These are phyloP conservation scores for Larimichthys crocea DNA, from an alignment of 2,113 vertebrate genomes.

Conservation along the genomic window DNA sequence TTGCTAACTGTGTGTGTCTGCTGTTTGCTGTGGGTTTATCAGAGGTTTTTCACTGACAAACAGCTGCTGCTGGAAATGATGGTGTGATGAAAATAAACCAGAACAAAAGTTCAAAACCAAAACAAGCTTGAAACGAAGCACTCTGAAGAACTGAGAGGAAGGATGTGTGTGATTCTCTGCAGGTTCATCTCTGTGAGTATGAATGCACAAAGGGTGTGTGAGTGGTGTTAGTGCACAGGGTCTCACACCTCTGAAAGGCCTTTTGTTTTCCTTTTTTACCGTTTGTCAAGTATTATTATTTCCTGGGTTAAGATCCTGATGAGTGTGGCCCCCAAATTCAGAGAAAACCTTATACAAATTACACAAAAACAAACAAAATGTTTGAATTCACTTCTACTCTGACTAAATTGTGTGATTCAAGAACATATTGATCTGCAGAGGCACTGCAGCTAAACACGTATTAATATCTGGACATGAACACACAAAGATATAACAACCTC, in stretches of 20 bases:
- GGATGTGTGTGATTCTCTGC: too few relatives aligned
- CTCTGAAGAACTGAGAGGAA: too few relatives aligned
- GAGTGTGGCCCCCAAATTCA: not conserved
- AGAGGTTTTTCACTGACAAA: too few relatives aligned
- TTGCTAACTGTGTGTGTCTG: not conserved
- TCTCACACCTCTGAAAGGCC: too few relatives aligned
- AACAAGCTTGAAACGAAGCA: too few relatives aligned
- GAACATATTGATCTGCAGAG: not conserved
- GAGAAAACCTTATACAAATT: not conserved
- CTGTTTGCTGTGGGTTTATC: too few relatives aligned
- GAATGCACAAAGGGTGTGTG: too few relatives aligned
- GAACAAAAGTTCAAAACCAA: too few relatives aligned
- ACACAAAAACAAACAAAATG: not conserved
- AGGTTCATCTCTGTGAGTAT: too few relatives aligned
- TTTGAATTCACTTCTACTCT: not conserved
- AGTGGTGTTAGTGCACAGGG: too few relatives aligned
- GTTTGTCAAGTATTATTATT: not conserved
- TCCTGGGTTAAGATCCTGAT: not conserved
- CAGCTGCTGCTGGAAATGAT: too few relatives aligned
- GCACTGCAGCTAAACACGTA: not conserved
- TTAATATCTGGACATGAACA: not conserved
- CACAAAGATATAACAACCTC: not conserved
- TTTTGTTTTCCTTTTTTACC: not conserved
- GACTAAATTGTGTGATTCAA: not conserved
- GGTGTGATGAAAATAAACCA: too few relatives aligned